These are phyloP conservation scores for Lipophrys pholis DNA, from an alignment of 2,113 vertebrate species.

Conservation along the genomic window DNA sequence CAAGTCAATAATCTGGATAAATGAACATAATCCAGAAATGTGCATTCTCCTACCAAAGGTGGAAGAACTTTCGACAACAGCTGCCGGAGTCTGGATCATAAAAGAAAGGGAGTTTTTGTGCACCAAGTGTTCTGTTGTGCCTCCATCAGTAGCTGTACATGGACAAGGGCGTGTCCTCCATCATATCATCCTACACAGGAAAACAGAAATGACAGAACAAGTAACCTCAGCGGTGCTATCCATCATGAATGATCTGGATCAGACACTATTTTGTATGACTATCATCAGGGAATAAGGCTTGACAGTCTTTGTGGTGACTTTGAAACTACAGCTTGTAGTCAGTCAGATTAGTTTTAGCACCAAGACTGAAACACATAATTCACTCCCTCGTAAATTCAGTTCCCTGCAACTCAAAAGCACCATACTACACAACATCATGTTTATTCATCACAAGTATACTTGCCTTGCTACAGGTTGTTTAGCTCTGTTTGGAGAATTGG, in stretches of 20 bases:
- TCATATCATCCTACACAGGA: slow-evolving; percentile 89
- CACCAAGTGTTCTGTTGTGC: slow-evolving; percentile 1
- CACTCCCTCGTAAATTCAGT: too few relatives aligned
- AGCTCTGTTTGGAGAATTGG: too few relatives aligned
- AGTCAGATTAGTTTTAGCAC: too few relatives aligned
- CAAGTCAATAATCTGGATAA: slow-evolving; percentile 29
- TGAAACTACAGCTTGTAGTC: too few relatives aligned
- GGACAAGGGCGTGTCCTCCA: slow-evolving; percentile 93
- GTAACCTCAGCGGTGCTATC: neutral
- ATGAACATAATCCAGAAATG: slow-evolving; percentile 34
- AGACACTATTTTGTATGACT: too few relatives aligned
- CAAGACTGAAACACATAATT: too few relatives aligned
- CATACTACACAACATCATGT: too few relatives aligned
- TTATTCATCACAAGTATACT: too few relatives aligned
- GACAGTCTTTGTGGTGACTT: too few relatives aligned
- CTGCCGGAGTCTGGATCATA: slow-evolving; percentile 29
- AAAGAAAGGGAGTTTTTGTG: slow-evolving; percentile 11
- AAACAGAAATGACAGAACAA: neutral
- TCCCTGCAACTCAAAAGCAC: too few relatives aligned
- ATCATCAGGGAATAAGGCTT: too few relatives aligned
- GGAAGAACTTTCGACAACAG: slow-evolving; percentile 33
- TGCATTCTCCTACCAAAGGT: slow-evolving; percentile 42
- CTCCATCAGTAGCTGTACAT: slow-evolving; percentile 91
- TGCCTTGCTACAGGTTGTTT: too few relatives aligned
- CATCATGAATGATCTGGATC: neutral